Percentiles rank a stretch among this genome's conserved stretches.
These are phyloP conservation scores for Notolabrus celidotus DNA, from an alignment of 2,797 vertebrate species.

Conservation along the genomic window DNA sequence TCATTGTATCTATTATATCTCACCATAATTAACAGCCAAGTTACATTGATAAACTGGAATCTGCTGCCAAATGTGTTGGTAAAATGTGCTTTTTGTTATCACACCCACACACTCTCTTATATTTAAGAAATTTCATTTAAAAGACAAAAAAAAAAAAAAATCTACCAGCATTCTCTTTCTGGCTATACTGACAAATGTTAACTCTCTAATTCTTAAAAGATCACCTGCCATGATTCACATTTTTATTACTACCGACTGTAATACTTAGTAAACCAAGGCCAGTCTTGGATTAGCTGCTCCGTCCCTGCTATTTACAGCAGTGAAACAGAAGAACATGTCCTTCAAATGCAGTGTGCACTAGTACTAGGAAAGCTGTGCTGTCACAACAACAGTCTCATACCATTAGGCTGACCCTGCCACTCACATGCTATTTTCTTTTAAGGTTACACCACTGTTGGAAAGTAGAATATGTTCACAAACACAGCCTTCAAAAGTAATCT, in stretches of 20 bases:
- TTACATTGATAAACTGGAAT: not conserved
- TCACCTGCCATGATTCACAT: not conserved
- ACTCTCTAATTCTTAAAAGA: not conserved
- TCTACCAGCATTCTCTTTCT: too few species aligned
- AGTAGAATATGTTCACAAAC: not conserved
- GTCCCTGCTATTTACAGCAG: conserved; percentile 64
- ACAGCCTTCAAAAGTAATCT: not conserved
- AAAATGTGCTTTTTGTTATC: not conserved
- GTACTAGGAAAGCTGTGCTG: conserved; percentile 1
- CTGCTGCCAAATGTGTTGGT: not conserved
- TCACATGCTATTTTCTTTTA: not conserved
- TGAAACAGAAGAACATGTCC: conserved; percentile 27
- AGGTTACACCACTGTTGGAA: not conserved
- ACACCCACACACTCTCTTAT: too few species aligned
- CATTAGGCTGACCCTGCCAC: not conserved
- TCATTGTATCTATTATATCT: not conserved
- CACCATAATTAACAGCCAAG: too few species aligned
- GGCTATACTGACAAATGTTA: not conserved
- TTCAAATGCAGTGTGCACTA: conserved; percentile 12
- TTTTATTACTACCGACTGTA: not conserved
- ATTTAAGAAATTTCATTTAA: not conserved
- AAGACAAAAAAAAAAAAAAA: not conserved
- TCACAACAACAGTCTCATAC: conserved; percentile 32
- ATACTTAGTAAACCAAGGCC: conserved; percentile 33
- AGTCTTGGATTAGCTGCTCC: conserved; percentile 52